Base-by-base conservation (phyloP, 2,797 vertebrate species). In the Mormyrops attenuatus region DNA sequence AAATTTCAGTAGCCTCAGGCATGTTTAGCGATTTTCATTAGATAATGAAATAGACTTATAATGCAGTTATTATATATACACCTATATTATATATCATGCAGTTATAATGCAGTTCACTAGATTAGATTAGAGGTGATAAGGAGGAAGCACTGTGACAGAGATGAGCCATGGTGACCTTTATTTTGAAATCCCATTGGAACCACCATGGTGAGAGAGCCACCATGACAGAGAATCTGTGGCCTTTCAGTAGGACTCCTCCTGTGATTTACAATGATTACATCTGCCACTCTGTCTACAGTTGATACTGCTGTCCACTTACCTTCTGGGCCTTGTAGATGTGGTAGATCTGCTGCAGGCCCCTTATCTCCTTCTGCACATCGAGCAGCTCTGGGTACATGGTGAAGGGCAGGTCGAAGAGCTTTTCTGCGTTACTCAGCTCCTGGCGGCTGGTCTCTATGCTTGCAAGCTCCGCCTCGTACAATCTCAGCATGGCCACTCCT, bases 291-390 rank as follows among this genome's bases (percentile, higher is more conserved):
- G 38, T 2, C 73, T 82, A 20, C 77, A 47, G 6, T 4, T 47
- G 80, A 49, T 84, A 49, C 47, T 49, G 41, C 80, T 9, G 49
- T 57, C 30, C 34, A 41, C 89, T 77, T 49, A 98, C 98, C 94
- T 95, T 96, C 89, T 98, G 97, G 6, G 93, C 92, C 85, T 94
- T 94, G 82, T 97, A 98, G 89, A 99, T 93, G 15, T 96, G 95
- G 55, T 98, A 99, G 91, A 99, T 95, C 93, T 95, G 94, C 91
- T 94, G 95, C 89, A 99, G 93, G 60, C 95, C 97, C 0, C 89
- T 93, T 94, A 99, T 97, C 86, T 99, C 97, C 91, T 96, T 97
- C 92, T 98, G 97, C n/a, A 97, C 95, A 77, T 92, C 95, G 3
- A 96, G 73, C 53, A 99, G 93, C 26, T 96, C 96, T 0, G 97